Evolutionary conservation across 2,797 vertebrate species (phyloP), one percentile per base, ranked within the genome.

Genomic region (Kryptolebias ocellatus): DNA sequence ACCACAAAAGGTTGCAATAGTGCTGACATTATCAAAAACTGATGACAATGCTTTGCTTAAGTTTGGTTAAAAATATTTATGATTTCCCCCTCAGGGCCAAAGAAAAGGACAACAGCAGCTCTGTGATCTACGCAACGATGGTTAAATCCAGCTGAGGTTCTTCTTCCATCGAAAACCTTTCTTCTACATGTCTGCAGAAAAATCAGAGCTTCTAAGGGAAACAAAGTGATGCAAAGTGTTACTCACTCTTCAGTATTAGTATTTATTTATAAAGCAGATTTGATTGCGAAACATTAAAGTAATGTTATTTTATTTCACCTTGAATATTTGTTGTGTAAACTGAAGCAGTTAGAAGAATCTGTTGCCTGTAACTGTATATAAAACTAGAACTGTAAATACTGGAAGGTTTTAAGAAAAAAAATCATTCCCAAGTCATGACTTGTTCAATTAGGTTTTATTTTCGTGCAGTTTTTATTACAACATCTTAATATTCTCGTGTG

Each of bases 91-190:
- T 67, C 70, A 90, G 90, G 60, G 67, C 37, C 11, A 45, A 46
- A 28, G 14, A 6, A 27, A 37, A 15, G 49, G 62, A 67, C 11
- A 16, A 11, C 0, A 3, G 60, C 0, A 4, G 20, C 10, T 60
- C 53, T 49, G 83, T 85, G 66, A 84, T 90, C 52, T 90, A 91
- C 4, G 0, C 73, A 4, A 53, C 70, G 0, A 53, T 90, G 29
- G 53, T 53, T 31, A 31, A 54, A 60, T 50, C 64, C 68, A 55
- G 51, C 17, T 73, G 58, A 79, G n/a, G 15, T 5, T 5, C 9
- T 0, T 61, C 34, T 42, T 65, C 5, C 1, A 20, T 10, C 46
- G 2, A 46, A 60, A 5, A 42, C 17, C 39, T 4, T 24, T 0
- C 50, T 28, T 31, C 0, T 50, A 49, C 20, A 16, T 49, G 4